Evolutionary conservation across 2,113 vertebrate species (phyloP).

Genomic region (Phyllostomus hastatus): DNA sequence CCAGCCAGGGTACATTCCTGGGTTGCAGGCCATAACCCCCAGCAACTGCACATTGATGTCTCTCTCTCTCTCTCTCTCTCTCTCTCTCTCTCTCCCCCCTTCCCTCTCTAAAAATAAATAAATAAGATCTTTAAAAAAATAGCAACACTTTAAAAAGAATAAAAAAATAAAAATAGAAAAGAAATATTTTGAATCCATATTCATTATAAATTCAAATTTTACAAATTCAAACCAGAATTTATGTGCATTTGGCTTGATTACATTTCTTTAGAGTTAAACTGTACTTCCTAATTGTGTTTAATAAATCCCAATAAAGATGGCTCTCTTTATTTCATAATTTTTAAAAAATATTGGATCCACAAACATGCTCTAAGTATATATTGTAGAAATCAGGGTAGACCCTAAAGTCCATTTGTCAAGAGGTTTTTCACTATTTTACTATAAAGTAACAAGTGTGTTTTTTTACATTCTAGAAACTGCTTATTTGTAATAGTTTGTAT

Average conservation of each 20-base stretch:
- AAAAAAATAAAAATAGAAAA: too few species aligned
- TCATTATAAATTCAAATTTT: background rate
- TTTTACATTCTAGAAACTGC: background rate
- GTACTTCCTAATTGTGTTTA: slow-evolving; percentile 14
- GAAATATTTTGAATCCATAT: background rate
- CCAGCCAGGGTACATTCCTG: too few species aligned
- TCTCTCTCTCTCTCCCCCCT: too few species aligned
- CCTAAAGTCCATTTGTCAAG: background rate
- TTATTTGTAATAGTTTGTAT: background rate
- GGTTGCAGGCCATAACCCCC: too few species aligned
- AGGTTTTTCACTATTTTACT: background rate
- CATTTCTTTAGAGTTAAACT: background rate
- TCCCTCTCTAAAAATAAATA: too few species aligned
- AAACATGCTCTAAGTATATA: background rate
- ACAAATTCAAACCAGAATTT: background rate
- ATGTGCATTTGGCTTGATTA: background rate
- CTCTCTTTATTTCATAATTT: background rate
- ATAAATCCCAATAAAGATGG: background rate
- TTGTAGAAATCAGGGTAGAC: background rate
- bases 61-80: too few species aligned
- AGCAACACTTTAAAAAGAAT: too few species aligned
- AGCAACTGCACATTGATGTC: too few species aligned
- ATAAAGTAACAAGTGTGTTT: background rate
- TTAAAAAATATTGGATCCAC: background rate
- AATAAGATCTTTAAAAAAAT: too few species aligned